Evolutionary conservation across 2,113 vertebrate genomes (phyloP).

Genomic region (Asarcornis scutulata): DNA sequence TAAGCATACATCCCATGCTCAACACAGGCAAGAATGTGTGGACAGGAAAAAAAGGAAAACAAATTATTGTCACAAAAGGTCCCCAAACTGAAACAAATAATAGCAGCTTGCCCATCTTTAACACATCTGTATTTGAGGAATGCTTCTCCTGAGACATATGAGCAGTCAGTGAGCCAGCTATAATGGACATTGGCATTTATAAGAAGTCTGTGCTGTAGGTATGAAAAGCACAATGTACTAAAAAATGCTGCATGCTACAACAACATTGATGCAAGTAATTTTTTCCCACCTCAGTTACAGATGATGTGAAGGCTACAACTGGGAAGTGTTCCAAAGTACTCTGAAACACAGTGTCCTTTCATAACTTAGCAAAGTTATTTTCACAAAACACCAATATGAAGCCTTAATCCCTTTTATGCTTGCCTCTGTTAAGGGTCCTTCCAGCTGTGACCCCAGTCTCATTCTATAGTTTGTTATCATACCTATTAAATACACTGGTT

Average conservation of each 20-base stretch:
- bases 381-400: neutral
- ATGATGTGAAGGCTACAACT: neutral
- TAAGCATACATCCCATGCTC: neutral
- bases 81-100: neutral
- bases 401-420: neutral
- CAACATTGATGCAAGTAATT: neutral
- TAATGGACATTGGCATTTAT: neutral
- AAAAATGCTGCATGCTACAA: accelerated
- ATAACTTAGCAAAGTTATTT: neutral
- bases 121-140: neutral
- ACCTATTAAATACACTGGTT: neutral
- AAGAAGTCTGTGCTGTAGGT: neutral
- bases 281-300: neutral
- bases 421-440: neutral
- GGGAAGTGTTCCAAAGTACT: neutral
- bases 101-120: neutral
- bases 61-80: neutral
- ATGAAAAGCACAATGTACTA: neutral
- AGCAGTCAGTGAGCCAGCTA: neutral
- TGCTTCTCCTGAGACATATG: neutral
- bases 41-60: neutral
- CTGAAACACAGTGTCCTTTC: neutral
- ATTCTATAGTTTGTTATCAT: neutral
- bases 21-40: neutral
- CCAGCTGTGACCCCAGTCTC: neutral